These are phyloP conservation scores for Gulo gulo DNA, from an alignment of 2,113 vertebrate genomes.

Conservation along the genomic window DNA sequence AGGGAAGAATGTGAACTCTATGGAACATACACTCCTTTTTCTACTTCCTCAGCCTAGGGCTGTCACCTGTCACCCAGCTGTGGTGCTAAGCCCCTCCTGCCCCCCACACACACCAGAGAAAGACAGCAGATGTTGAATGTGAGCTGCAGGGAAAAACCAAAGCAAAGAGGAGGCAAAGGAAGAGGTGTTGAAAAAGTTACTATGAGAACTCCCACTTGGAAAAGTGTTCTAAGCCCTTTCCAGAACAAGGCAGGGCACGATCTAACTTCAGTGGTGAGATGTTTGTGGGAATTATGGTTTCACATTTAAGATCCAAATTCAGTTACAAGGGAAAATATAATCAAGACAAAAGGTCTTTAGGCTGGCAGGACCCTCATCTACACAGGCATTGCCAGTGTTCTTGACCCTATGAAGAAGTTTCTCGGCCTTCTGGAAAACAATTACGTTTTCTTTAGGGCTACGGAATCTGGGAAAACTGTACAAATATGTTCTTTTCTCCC, in stretches of 20 bases:
- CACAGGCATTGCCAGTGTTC: background rate
- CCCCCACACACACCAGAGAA: background rate
- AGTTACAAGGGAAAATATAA: constrained; percentile 5
- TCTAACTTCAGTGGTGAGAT: constrained; percentile 28
- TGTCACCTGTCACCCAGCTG: constrained; percentile 67
- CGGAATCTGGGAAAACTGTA: background rate
- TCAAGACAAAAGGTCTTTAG: constrained; percentile 35
- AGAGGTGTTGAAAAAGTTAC: background rate
- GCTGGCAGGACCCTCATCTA: background rate
- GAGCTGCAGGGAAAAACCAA: constrained; percentile 45
- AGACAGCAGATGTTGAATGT: constrained; percentile 51
- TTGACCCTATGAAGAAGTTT: background rate
- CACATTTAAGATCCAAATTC: constrained; percentile 25
- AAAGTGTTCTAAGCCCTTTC: constrained; percentile 12
- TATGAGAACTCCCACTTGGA: constrained; percentile 45
- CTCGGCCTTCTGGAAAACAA: background rate
- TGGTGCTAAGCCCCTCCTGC: background rate
- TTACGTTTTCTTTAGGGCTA: background rate
- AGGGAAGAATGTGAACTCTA: constrained; percentile 34
- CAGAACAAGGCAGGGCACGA: constrained; percentile 4
- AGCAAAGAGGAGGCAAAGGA: background rate
- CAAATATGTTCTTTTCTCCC: background rate
- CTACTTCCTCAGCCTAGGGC: constrained; percentile 47
- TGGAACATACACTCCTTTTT: constrained; percentile 35
- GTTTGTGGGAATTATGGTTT: constrained; percentile 21